These are phyloP conservation scores for Lasioglossum morio DNA, from an alignment of 2,888 invertebrate genomes.

Conservation along the genomic window DNA sequence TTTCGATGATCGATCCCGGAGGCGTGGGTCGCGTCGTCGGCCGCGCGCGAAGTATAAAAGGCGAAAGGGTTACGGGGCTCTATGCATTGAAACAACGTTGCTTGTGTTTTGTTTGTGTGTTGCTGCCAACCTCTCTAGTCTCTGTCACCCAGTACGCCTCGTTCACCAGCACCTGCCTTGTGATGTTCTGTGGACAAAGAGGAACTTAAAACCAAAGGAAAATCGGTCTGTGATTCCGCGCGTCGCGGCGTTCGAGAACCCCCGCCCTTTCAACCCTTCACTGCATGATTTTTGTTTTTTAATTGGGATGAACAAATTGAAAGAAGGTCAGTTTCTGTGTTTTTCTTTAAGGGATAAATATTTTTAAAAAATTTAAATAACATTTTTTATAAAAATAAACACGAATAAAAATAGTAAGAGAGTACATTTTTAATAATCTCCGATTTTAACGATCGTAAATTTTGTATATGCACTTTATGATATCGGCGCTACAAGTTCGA, in stretches of 20 bases:
- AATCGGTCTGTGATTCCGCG: slow-evolving; percentile 29
- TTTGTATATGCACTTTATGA: too few species aligned
- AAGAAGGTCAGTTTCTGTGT: too few species aligned
- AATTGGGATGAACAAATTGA: too few species aligned
- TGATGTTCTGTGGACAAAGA: slow-evolving; percentile 96
- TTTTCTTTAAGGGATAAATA: too few species aligned
- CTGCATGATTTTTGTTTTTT: too few species aligned
- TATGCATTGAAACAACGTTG: slow-evolving; percentile 83
- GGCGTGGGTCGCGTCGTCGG: slow-evolving; percentile 11
- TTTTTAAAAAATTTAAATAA: too few species aligned
- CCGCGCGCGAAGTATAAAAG: slow-evolving; percentile 56
- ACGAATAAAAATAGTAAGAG: too few species aligned
- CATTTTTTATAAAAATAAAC: too few species aligned
- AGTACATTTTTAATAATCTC: too few species aligned
- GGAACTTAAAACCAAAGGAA: slow-evolving; percentile 75
- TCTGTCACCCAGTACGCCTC: slow-evolving; percentile 97
- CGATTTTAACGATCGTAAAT: too few species aligned
- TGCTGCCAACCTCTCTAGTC: slow-evolving; percentile 95
- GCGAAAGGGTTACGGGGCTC: slow-evolving; percentile 67
- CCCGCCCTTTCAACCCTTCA: neutral
- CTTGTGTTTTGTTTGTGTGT: slow-evolving; percentile 71
- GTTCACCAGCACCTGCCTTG: slow-evolving; percentile 97
- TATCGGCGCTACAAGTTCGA: too few species aligned
- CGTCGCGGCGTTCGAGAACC: neutral
- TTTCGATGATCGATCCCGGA: slow-evolving; percentile 8